Conservation (phyloP, 2,797 vertebrate genomes). For the Vespertilio murinus region DNA sequence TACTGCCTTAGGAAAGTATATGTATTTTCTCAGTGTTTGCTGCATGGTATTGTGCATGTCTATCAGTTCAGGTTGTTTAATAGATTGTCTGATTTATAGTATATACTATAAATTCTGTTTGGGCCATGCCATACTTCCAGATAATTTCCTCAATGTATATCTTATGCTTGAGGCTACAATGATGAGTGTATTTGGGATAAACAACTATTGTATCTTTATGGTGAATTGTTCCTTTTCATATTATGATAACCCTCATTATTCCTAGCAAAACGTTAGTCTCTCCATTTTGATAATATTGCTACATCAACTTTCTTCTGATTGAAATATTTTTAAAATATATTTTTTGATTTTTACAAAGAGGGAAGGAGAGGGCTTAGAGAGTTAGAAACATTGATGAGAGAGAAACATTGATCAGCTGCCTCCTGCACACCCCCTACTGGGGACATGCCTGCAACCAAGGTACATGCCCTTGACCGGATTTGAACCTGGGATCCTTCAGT, state of each 20-base stretch:
- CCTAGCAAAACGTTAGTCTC: background rate
- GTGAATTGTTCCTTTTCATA: background rate
- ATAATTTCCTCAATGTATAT: background rate
- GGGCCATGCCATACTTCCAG: background rate
- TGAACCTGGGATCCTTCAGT: too few relatives aligned
- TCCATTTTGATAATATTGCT: background rate
- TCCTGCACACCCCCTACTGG: too few relatives aligned
- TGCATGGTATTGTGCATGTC: background rate
- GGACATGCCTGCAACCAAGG: too few relatives aligned
- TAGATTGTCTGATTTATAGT: background rate
- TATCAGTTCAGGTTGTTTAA: background rate
- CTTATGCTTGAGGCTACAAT: background rate
- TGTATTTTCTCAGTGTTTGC: background rate
- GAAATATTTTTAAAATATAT: background rate
- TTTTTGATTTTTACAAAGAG: background rate
- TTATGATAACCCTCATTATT: background rate
- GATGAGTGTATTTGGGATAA: background rate
- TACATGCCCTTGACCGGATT: too few relatives aligned
- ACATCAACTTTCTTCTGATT: background rate
- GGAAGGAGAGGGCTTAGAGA: too few relatives aligned
- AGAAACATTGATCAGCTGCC: too few relatives aligned
- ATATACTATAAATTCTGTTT: background rate
- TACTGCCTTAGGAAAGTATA: background rate
- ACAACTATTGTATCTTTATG: background rate
- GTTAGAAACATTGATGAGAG: too few relatives aligned